Conservation (phyloP, 1,140 invertebrate genomes). For the Tenebrio molitor region DNA sequence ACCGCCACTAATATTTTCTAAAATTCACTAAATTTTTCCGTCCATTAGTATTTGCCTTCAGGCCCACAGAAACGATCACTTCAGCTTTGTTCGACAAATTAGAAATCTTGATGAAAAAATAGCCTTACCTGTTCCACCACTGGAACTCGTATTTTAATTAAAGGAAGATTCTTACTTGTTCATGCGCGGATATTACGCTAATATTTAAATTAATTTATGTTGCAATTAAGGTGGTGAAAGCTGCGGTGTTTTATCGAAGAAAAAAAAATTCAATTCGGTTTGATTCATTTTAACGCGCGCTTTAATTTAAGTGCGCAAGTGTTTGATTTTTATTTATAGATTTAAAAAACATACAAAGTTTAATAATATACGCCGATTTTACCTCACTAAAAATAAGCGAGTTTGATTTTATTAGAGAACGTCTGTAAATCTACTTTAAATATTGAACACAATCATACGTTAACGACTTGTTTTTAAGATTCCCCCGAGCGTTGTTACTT, state of each 20-base stretch:
- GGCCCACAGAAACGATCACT: no score
- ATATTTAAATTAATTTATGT: slow-evolving; percentile 34
- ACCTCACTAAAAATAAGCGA: slow-evolving; percentile 2
- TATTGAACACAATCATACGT: background rate
- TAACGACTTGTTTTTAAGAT: background rate
- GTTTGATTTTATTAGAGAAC: background rate
- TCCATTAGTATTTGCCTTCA: no score
- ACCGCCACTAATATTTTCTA: no score
- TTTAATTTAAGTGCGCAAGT: slow-evolving; percentile 32
- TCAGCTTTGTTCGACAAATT: no score
- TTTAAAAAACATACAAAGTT: slow-evolving; percentile 12
- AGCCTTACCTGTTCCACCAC: background rate
- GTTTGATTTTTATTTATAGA: slow-evolving; percentile 35
- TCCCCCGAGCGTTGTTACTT: background rate
- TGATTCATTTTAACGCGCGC: background rate
- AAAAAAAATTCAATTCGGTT: slow-evolving; percentile 13
- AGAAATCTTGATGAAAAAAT: slow-evolving; percentile 11
- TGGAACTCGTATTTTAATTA: slow-evolving; percentile 30
- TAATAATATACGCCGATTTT: slow-evolving; percentile 11
- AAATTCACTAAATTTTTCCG: no score
- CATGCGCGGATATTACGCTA: slow-evolving; percentile 33
- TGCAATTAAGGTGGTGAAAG: slow-evolving; percentile 34
- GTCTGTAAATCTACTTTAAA: slow-evolving; percentile 1
- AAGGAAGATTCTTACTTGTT: slow-evolving; percentile 37
- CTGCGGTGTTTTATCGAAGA: background rate